Evolutionary conservation across 2,113 vertebrate species (phyloP), one percentile per base, ranked within the genome.

Genomic region (Eurypyga helias): DNA sequence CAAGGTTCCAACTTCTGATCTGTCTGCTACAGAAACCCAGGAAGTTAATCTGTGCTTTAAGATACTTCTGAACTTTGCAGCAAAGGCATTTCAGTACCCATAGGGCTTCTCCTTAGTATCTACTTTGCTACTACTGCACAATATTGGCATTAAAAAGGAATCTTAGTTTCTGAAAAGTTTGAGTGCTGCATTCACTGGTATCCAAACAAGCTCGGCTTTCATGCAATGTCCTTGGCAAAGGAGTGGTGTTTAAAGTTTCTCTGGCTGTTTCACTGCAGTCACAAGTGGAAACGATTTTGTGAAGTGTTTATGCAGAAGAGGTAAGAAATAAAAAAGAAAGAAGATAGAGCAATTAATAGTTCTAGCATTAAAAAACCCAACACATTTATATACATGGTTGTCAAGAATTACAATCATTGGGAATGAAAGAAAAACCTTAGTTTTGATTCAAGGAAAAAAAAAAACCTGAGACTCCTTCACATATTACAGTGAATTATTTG

Each of bases 151-250:
- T 90, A 93, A 83, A 93, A 93, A 86, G 7, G 43, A 38, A 69
- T 81, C 45, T 84, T 75, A 76, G 80, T n/a, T 82, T 76, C 92
- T 86, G 31, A 93, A 70, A 85, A 83, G 55, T 79, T 64, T 87
- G 62, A 87, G 78, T 31, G 28, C 52, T 91, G 52, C 57, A 82
- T 91, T 96, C 87, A 92, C 57, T 87, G 43, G 61, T 94, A 79
- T 72, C 70, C 91, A 94, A 93, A 95, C 87, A 95, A 84, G 65
- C 70, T 76, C 66, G 71, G 96, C 87, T 95, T 97, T 96, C 79
- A 97, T 33, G 62, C 67, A 94, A 4, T 93, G 91, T 95, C 77
- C 94, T 93, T 97, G 90, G 95, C 92, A 97, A 90, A 61, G 38
- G 24, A 81, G 10, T 24, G 61, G 48, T 82, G 65, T 81, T 94